phyloP scores from a whole-genome alignment of 2,888 invertebrate species.

The Colletes collaris region DNA sequence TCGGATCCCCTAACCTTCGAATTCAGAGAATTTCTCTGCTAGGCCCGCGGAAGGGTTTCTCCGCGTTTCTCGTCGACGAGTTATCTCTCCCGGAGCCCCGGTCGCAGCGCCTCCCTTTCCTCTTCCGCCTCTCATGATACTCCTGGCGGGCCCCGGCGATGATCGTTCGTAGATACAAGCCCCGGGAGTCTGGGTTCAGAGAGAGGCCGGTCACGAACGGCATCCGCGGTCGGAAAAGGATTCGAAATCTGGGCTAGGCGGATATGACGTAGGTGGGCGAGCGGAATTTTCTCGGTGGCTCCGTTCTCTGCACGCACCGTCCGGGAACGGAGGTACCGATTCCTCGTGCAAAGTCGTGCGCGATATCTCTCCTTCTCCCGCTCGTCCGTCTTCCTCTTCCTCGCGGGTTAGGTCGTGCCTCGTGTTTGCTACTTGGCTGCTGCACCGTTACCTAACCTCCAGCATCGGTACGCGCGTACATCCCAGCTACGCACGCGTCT shows the following conservation, averaged over 20 bases:
- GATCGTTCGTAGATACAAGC: constrained; percentile 47
- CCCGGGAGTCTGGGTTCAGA: constrained; percentile 67
- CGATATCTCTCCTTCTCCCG: constrained; percentile 31
- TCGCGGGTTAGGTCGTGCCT: constrained; percentile 70
- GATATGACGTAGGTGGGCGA: constrained; percentile 24
- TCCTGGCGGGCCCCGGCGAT: constrained; percentile 24
- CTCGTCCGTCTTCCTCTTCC: constrained; percentile 39
- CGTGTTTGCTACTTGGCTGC: constrained; percentile 78
- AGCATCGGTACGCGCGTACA: constrained; percentile 60
- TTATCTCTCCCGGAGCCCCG: constrained; percentile 34
- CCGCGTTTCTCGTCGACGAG: constrained; percentile 46
- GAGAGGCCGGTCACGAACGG: constrained; percentile 76
- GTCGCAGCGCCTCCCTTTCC: constrained; percentile 8
- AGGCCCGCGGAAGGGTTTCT: constrained; percentile 30
- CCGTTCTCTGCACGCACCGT: constrained; percentile 6
- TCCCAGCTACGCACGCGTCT: constrained; percentile 58
- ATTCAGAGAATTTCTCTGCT: constrained; percentile 33
- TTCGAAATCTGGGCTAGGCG: constrained; percentile 67
- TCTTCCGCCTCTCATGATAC: constrained; percentile 10
- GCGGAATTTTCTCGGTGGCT: not conserved
- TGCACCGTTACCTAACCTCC: constrained; percentile 81
- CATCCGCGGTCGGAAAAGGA: constrained; percentile 47
- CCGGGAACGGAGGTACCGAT: constrained; percentile 3
- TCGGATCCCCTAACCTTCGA: constrained; percentile 13
- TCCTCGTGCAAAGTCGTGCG: constrained; percentile 42